Percentiles rank a stretch among this genome's conserved stretches.
phyloP scores from a whole-genome alignment of 92 coral and sea anemone species.

The Porites rus region DNA sequence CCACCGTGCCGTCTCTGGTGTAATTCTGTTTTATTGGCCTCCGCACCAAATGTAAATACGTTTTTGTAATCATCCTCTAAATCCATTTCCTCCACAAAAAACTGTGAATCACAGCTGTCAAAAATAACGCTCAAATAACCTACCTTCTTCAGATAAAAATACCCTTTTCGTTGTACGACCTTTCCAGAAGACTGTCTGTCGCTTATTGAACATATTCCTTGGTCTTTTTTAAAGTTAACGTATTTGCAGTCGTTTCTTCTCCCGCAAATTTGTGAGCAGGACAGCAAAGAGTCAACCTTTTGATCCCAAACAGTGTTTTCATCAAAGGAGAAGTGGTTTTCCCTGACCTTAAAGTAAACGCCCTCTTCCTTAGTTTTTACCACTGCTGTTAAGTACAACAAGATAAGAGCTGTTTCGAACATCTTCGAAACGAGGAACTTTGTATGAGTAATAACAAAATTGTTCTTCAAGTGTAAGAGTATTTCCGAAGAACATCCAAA shows the following conservation, averaged over 20 bases:
- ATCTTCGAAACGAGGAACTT: neutral
- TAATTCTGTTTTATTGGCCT: no score
- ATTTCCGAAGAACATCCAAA: neutral
- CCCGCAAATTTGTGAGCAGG: conserved; percentile 22
- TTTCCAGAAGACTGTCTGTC: no score
- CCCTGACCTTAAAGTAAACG: conserved; percentile 11
- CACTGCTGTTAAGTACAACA: neutral
- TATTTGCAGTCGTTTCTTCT: conserved; percentile 8
- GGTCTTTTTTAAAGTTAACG: neutral
- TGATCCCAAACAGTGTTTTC: conserved; percentile 12
- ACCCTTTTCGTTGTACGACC: neutral
- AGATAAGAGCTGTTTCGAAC: neutral
- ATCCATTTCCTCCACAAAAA: neutral
- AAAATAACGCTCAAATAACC: neutral
- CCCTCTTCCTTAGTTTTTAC: conserved; percentile 1
- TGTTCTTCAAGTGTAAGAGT: neutral
- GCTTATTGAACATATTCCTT: neutral
- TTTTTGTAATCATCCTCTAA: neutral
- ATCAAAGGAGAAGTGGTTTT: neutral
- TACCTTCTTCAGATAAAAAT: conserved; percentile 36
- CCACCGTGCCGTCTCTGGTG: no score
- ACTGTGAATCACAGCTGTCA: neutral
- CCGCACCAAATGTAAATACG: no score
- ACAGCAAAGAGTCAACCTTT: neutral
- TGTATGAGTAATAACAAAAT: neutral